Percentiles rank a stretch among this genome's conserved stretches.
Evolutionary conservation across 2,113 vertebrate species (phyloP).

Genomic region (Thalassarche chlororhynchos): DNA sequence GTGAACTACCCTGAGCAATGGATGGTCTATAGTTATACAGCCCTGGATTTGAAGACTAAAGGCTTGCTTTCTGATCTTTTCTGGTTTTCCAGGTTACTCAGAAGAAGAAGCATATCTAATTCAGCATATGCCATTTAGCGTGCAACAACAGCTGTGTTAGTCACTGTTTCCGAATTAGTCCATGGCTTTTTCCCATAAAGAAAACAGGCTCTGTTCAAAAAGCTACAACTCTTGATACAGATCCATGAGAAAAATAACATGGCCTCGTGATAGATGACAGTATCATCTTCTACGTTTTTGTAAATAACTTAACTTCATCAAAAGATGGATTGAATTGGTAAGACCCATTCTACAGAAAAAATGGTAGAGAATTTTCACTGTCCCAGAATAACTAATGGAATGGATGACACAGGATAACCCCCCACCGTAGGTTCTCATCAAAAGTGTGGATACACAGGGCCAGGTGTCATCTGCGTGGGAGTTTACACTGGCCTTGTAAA

Average conservation of each 20-base stretch:
- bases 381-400: not conserved
- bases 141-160: not conserved
- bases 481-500: not conserved
- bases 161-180: not conserved
- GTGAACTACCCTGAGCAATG: not conserved
- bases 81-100: not conserved
- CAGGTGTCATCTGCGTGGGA: not conserved
- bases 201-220: not conserved
- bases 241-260: not conserved
- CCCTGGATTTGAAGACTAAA: not conserved
- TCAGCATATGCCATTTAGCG: not conserved
- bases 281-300: not conserved
- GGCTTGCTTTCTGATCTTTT: not conserved
- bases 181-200: not conserved
- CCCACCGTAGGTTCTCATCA: not conserved
- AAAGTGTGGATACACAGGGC: not conserved
- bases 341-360: not conserved
- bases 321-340: not conserved
- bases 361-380: not conserved
- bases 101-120: not conserved
- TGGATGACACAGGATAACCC: not conserved
- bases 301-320: not conserved
- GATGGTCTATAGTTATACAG: not conserved
- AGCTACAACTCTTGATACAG: not conserved
- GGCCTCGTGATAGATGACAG: not conserved